phyloP scores from a whole-genome alignment of 2,888 invertebrate species.

The Conops quadrifasciatus region DNA sequence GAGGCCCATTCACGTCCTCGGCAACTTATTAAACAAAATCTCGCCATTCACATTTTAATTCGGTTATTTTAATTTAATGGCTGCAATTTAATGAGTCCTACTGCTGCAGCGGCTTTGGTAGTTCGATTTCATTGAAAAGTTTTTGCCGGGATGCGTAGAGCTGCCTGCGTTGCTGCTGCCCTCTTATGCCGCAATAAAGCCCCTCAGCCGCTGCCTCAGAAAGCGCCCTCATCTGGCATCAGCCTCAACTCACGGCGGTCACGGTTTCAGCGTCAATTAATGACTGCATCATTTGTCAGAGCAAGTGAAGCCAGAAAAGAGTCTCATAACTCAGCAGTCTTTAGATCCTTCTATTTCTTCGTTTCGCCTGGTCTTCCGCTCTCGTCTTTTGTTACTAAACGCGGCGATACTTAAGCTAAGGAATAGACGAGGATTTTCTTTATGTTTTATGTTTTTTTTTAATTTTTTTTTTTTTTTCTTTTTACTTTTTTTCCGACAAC shows the following conservation, averaged over 20 bases:
- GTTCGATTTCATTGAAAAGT: background rate
- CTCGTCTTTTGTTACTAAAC: too few relatives aligned
- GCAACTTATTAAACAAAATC: background rate
- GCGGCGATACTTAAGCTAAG: too few relatives aligned
- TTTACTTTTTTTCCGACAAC: too few relatives aligned
- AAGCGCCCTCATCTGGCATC: background rate
- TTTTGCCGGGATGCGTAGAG: background rate
- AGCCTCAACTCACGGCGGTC: background rate
- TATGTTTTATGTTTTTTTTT: too few relatives aligned
- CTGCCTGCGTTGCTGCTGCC: background rate
- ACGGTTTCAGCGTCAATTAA: constrained; percentile 11
- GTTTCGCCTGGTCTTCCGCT: too few relatives aligned
- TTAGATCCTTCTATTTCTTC: too few relatives aligned
- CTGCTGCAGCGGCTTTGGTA: background rate
- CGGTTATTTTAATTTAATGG: background rate
- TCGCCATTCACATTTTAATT: background rate
- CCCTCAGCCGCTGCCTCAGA: background rate
- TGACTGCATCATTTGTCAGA: constrained; percentile 18
- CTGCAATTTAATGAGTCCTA: background rate
- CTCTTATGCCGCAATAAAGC: background rate
- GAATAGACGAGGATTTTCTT: too few relatives aligned
- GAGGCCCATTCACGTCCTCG: background rate
- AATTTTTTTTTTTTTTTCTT: too few relatives aligned
- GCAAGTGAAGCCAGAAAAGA: background rate
- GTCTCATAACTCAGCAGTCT: background rate